Evolutionary conservation across 2,888 invertebrate species (phyloP).

Genomic region (Leistus spinibarbis): DNA sequence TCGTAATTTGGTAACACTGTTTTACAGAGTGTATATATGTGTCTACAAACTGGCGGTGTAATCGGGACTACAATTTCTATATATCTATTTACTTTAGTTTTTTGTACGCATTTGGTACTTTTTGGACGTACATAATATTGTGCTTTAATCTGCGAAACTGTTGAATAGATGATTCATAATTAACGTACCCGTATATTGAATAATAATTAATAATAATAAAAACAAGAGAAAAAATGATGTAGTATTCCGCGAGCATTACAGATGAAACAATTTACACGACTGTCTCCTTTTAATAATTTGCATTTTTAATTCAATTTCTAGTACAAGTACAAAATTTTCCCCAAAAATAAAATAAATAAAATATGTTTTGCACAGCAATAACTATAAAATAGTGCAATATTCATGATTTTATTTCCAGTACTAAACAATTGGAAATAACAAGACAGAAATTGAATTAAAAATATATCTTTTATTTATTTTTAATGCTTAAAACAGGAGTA

Average conservation of each 20-base stretch:
- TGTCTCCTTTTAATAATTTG: not conserved
- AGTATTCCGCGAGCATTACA: slow-evolving; percentile 12
- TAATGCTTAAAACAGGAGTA: slow-evolving; percentile 15
- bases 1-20: not conserved
- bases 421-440: not conserved
- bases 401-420: not conserved
- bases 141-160: slow-evolving; percentile 11
- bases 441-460: slow-evolving; percentile 15
- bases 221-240: not conserved
- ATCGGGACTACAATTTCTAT: not conserved
- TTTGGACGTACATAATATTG: slow-evolving; percentile 13
- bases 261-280: not conserved
- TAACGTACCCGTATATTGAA: slow-evolving; percentile 4
- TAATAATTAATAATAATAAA: not conserved
- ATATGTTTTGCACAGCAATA: slow-evolving; percentile 13
- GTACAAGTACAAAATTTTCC: slow-evolving; percentile 1
- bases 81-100: not conserved
- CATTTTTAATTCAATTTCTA: slow-evolving; percentile 9
- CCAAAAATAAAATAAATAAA: no score
- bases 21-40: not conserved
- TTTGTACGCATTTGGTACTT: slow-evolving; percentile 24
- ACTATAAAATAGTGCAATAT: slow-evolving; percentile 9
- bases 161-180: not conserved
- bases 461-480: not conserved
- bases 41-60: not conserved